These are phyloP conservation scores for Phortica magna DNA, from an alignment of 2,888 invertebrate genomes.

Conservation along the genomic window DNA sequence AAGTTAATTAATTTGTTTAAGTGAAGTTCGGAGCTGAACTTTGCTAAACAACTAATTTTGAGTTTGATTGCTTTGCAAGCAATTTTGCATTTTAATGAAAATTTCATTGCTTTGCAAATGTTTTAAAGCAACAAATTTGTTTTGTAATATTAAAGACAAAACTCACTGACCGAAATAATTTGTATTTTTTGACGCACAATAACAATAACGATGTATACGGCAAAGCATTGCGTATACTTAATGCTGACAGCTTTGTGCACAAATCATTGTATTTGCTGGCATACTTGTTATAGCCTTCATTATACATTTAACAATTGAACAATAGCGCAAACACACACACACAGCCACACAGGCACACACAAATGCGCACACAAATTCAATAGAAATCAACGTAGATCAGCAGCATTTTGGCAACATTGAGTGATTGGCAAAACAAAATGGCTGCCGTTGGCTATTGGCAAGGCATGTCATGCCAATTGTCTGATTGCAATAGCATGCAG, in stretches of 20 bases:
- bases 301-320: conserved; percentile 12
- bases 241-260: neutral
- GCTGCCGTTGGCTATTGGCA: neutral
- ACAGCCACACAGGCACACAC: neutral
- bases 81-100: no score
- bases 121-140: no score
- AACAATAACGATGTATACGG: no score
- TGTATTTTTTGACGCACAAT: neutral
- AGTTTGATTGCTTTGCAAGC: neutral
- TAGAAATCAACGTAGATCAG: conserved; percentile 13
- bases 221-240: neutral
- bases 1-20: neutral
- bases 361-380: neutral
- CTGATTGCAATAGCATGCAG: no score
- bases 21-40: neutral
- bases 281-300: neutral
- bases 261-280: neutral
- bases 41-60: neutral
- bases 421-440: conserved; percentile 14
- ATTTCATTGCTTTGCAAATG: no score
- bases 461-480: no score
- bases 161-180: neutral
- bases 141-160: neutral
- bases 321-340: neutral
- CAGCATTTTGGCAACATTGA: neutral